Conservation (phyloP, 2,888 invertebrate genomes). For the Oegoconia quadripuncta region DNA sequence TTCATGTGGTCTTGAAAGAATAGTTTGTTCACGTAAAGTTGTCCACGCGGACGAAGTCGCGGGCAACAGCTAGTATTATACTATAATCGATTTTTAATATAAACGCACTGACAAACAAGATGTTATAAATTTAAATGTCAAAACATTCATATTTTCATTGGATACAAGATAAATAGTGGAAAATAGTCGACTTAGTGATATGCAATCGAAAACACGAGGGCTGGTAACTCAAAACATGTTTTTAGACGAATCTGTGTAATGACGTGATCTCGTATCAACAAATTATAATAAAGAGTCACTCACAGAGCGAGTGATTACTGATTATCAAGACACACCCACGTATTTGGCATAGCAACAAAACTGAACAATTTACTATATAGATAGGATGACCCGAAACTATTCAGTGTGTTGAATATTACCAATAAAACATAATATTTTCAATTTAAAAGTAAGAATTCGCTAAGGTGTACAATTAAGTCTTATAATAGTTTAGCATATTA, state of each 20-base stretch:
- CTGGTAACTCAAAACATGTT: conserved; percentile 63
- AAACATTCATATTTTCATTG: conserved; percentile 66
- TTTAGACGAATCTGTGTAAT: conserved; percentile 45
- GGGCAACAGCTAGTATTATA: no score
- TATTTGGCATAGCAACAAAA: conserved; percentile 53
- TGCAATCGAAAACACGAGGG: conserved; percentile 64
- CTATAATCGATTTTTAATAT: no score
- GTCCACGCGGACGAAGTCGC: no score
- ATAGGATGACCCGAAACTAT: not conserved
- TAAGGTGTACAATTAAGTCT: no score
- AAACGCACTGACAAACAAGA: conserved; percentile 41
- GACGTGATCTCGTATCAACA: conserved; percentile 56
- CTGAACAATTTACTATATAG: not conserved
- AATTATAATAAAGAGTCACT: conserved; percentile 42
- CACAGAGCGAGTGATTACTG: conserved; percentile 44
- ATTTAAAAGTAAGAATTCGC: no score
- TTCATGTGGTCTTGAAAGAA: no score
- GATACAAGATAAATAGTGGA: conserved; percentile 72
- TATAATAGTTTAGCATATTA: no score
- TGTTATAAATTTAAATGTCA: conserved; percentile 54
- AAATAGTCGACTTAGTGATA: conserved; percentile 56
- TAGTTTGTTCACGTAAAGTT: no score
- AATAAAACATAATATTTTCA: no score
- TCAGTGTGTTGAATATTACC: not conserved
- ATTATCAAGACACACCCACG: conserved; percentile 73